Percentiles rank a stretch among this genome's conserved stretches.
Evolutionary conservation across 2,888 invertebrate species (phyloP).

Genomic region (Dynastes grantii): DNA sequence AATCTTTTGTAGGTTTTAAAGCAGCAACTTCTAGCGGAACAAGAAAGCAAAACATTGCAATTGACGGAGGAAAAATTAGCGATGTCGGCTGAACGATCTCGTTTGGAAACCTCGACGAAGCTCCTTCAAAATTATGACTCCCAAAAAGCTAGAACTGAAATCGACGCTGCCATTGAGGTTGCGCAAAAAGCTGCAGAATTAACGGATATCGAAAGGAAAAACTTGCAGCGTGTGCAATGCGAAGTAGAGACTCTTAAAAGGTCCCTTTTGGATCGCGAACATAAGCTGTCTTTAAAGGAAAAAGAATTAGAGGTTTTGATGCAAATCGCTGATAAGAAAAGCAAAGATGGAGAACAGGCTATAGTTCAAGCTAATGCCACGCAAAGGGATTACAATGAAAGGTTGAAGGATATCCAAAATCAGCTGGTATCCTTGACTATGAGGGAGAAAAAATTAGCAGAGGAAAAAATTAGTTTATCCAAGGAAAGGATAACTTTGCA

Average conservation of each 20-base stretch:
- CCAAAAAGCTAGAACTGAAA: constrained; percentile 66
- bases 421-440: constrained; percentile 73
- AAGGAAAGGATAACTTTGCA: constrained; percentile 75
- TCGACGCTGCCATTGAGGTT: constrained; percentile 68
- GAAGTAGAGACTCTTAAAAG: constrained; percentile 66
- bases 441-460: constrained; percentile 76
- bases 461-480: constrained; percentile 76
- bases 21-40: constrained; percentile 75
- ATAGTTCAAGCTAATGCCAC: constrained; percentile 65
- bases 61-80: constrained; percentile 75
- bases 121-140: constrained; percentile 65
- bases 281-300: constrained; percentile 63
- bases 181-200: constrained; percentile 68
- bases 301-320: constrained; percentile 64
- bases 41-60: constrained; percentile 74
- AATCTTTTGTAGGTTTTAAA: constrained; percentile 71
- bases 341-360: constrained; percentile 73
- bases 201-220: constrained; percentile 66
- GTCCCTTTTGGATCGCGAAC: constrained; percentile 62
- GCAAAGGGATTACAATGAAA: constrained; percentile 74
- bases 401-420: constrained; percentile 74
- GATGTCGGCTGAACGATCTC: constrained; percentile 67
- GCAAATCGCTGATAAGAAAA: constrained; percentile 72
- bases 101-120: constrained; percentile 66
- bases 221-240: constrained; percentile 63